Evolutionary conservation across 2,888 invertebrate genomes (phyloP).

Genomic region (Cotesia congregata): DNA sequence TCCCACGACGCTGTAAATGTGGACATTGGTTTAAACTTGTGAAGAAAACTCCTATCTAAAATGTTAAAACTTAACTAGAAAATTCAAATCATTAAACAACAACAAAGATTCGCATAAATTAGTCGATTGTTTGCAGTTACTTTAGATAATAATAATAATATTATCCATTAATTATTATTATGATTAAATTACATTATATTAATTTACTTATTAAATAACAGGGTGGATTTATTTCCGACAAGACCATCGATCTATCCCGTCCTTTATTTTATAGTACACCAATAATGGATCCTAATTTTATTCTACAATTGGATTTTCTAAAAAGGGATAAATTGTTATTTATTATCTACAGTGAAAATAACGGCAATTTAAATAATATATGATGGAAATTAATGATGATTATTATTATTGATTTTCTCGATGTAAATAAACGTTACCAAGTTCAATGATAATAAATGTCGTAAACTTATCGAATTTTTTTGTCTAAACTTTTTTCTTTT

Average conservation of each 20-base stretch:
- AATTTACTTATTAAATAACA: slow-evolving; percentile 46
- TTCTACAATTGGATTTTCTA: too few relatives aligned
- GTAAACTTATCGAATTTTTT: too few relatives aligned
- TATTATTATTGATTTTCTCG: too few relatives aligned
- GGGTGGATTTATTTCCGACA: slow-evolving; percentile 51
- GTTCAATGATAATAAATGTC: too few relatives aligned
- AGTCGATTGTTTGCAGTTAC: slow-evolving; percentile 61
- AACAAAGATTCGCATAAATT: slow-evolving; percentile 49
- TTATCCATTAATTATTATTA: neutral
- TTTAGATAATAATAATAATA: slow-evolving; percentile 47
- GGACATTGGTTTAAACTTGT: slow-evolving; percentile 97
- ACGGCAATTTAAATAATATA: too few relatives aligned
- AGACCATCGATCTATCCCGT: slow-evolving; percentile 27
- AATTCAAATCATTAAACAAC: slow-evolving; percentile 19
- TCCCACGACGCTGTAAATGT: slow-evolving; percentile 93
- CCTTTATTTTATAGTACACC: slow-evolving; percentile 20
- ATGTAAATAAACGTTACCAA: too few relatives aligned
- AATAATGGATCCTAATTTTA: neutral
- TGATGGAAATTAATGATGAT: too few relatives aligned
- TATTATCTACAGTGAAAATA: too few relatives aligned
- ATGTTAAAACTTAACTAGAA: slow-evolving; percentile 7
- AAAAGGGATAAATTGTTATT: too few relatives aligned
- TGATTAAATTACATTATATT: slow-evolving; percentile 57
- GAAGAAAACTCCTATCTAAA: slow-evolving; percentile 79
- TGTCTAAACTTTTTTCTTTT: too few relatives aligned